Evolutionary conservation across 2,113 vertebrate species (phyloP).

Genomic region (Hucho hucho): DNA sequence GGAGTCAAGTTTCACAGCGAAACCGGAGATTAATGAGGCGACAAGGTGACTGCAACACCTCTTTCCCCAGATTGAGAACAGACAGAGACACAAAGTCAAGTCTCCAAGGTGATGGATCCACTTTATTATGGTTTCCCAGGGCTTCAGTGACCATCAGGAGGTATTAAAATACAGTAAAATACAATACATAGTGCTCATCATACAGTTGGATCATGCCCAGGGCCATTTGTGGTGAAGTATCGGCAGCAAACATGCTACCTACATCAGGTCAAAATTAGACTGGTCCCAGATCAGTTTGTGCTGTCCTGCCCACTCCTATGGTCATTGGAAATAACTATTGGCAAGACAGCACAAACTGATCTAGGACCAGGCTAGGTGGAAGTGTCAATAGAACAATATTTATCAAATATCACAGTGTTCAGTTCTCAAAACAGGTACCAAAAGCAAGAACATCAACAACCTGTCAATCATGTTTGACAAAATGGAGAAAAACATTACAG

Average conservation of each 20-base stretch:
- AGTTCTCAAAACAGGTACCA: slow-evolving; percentile 4
- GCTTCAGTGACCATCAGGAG: slow-evolving; percentile 4
- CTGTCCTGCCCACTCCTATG: no score
- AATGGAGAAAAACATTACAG: no score
- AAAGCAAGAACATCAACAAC: not conserved
- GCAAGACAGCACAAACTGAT: no score
- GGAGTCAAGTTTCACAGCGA: slow-evolving; percentile 42
- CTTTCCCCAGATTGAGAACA: not conserved
- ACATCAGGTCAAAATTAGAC: not conserved
- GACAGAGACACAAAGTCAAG: not conserved
- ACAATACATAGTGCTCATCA: not conserved
- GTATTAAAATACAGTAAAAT: not conserved
- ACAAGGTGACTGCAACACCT: slow-evolving; percentile 3
- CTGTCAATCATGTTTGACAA: not conserved
- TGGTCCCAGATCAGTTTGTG: no score
- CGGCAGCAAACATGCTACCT: slow-evolving; percentile 1
- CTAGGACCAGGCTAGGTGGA: not conserved
- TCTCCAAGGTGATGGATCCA: not conserved
- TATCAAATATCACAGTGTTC: slow-evolving; percentile 14
- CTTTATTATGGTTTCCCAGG: not conserved
- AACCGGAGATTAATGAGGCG: slow-evolving; percentile 22
- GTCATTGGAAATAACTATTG: no score
- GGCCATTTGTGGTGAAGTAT: not conserved
- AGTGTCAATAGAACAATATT: not conserved
- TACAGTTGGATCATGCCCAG: not conserved